Evolutionary conservation across 2,113 vertebrate species (phyloP).

Genomic region (Paradisaea rubra): DNA sequence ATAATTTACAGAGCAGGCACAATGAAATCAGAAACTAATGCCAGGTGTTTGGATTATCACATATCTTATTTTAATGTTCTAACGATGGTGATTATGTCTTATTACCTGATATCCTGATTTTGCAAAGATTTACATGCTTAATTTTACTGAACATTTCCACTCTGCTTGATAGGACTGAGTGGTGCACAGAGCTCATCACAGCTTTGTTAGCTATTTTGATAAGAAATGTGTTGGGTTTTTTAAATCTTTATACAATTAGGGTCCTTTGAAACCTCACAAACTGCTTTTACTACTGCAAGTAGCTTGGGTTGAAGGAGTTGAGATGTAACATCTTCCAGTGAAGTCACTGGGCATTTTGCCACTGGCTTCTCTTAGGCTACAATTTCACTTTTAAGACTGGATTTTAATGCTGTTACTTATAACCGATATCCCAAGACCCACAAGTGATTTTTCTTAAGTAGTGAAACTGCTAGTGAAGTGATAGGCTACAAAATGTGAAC

Average conservation of each 20-base stretch:
- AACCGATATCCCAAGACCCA: background rate
- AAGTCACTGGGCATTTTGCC: background rate
- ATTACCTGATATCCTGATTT: background rate
- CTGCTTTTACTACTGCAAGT: background rate
- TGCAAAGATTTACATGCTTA: background rate
- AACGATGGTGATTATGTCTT: background rate
- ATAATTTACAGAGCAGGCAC: background rate
- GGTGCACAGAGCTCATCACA: background rate
- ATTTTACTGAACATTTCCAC: background rate
- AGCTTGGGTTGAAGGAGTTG: background rate
- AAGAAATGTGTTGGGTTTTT: background rate
- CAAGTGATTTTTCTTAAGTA: background rate
- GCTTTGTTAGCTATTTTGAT: background rate
- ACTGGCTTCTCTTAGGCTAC: background rate
- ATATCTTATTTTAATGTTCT: background rate
- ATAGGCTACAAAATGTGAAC: background rate
- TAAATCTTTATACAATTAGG: fast-evolving
- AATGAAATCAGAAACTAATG: conserved; percentile 10
- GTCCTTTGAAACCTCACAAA: background rate
- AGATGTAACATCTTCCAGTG: background rate
- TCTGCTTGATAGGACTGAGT: background rate
- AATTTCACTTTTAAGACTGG: background rate
- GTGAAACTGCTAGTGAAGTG: background rate
- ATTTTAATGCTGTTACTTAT: background rate
- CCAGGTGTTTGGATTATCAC: background rate